phyloP scores from a whole-genome alignment of 37 sponge, comb jelly and placozoan species.

The Halichondria panicea region DNA sequence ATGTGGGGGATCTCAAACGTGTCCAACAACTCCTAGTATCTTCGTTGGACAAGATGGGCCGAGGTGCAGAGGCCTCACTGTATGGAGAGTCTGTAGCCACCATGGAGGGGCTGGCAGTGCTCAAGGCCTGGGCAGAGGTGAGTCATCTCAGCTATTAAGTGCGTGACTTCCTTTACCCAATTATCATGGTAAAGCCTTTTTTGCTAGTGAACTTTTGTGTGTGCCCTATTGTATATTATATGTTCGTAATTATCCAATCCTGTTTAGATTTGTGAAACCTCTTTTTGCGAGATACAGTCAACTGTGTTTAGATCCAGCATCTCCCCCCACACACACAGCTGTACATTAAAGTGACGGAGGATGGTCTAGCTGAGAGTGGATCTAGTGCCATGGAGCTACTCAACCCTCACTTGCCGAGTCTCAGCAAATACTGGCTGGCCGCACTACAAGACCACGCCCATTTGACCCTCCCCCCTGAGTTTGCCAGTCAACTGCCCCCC shows the following conservation, averaged over 20 bases:
- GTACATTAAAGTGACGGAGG: slow-evolving; percentile 69
- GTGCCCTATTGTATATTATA: background rate
- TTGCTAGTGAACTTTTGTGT: background rate
- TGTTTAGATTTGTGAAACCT: no score
- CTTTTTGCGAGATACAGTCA: no score
- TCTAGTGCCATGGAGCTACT: slow-evolving; percentile 54
- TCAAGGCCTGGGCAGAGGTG: slow-evolving; percentile 97
- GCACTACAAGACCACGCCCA: slow-evolving; percentile 87
- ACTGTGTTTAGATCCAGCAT: no score
- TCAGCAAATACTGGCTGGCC: slow-evolving; percentile 84
- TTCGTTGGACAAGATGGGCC: slow-evolving; percentile 75
- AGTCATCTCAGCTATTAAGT: background rate
- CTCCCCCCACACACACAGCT: slow-evolving; percentile 30
- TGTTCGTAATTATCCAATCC: no score
- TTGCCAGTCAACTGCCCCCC: slow-evolving; percentile 79
- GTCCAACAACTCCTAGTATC: slow-evolving; percentile 90
- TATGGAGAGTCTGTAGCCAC: slow-evolving; percentile 91
- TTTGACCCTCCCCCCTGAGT: slow-evolving; percentile 86
- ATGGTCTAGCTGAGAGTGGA: background rate
- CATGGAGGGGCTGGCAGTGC: slow-evolving; percentile 90
- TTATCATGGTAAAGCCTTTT: no score
- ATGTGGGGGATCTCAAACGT: slow-evolving; percentile 77
- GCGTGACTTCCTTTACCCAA: no score
- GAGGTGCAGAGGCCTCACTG: slow-evolving; percentile 32
- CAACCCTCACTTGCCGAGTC: slow-evolving; percentile 66